phyloP scores from a whole-genome alignment of 2,113 vertebrate genomes.

The Petroica traversi region DNA sequence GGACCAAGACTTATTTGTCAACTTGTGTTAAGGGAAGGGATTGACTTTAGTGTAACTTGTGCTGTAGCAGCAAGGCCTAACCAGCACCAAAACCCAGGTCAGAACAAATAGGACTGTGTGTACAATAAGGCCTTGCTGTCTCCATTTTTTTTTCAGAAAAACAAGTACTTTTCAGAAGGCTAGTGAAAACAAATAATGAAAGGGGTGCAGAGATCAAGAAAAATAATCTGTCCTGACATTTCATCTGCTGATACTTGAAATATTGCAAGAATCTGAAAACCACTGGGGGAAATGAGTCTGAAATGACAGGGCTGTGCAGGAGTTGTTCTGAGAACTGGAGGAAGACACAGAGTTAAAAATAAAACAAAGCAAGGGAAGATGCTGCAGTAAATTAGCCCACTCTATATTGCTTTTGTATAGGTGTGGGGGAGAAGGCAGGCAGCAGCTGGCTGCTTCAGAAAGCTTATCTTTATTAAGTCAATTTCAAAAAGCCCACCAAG shows the following conservation, averaged over 20 bases:
- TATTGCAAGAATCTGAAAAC: not conserved
- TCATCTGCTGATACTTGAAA: not conserved
- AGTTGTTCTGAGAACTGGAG: not conserved
- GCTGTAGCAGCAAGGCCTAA: not conserved
- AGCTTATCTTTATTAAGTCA: not conserved
- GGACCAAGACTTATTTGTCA: not conserved
- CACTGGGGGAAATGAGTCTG: not conserved
- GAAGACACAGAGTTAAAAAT: slow-evolving; percentile 51
- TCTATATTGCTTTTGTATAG: not conserved
- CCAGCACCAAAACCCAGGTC: not conserved
- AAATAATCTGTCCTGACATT: not conserved
- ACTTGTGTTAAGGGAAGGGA: not conserved
- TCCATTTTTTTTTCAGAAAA: not conserved
- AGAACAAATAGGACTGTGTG: not conserved
- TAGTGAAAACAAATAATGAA: not conserved
- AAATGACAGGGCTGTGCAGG: not conserved
- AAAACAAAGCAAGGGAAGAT: slow-evolving; percentile 12
- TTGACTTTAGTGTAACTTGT: not conserved
- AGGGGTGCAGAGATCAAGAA: not conserved
- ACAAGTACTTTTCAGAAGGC: not conserved
- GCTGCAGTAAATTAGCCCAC: slow-evolving; percentile 14
- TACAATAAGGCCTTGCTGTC: not conserved
- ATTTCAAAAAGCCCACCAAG: not conserved
- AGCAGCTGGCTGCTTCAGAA: slow-evolving; percentile 9
- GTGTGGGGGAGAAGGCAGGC: slow-evolving; percentile 14